Conservation (phyloP, 2,888 invertebrate genomes). For the Mermis nigrescens region DNA sequence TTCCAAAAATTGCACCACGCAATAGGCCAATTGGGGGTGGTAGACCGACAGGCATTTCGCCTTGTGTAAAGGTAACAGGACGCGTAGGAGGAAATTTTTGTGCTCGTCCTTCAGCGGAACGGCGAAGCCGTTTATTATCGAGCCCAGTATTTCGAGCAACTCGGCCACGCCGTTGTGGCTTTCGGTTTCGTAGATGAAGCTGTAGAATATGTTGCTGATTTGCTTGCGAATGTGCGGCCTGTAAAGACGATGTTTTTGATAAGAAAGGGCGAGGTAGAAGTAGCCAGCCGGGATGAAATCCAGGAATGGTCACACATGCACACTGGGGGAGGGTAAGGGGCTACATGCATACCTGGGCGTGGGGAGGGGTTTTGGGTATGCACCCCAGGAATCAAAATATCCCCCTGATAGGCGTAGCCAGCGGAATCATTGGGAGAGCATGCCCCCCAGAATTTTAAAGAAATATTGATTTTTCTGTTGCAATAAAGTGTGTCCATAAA, state of each 20-base stretch:
- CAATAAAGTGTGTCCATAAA: too few species aligned
- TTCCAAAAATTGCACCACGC: conserved; percentile 94
- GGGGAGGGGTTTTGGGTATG: too few species aligned
- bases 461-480: too few species aligned
- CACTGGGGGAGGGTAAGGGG: too few species aligned
- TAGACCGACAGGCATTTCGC: conserved; percentile 84
- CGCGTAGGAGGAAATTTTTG: conserved; percentile 83
- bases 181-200: conserved; percentile 97
- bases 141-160: conserved; percentile 83
- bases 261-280: not conserved
- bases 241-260: conserved; percentile 3
- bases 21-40: conserved; percentile 92
- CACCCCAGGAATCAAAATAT: too few species aligned
- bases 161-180: conserved; percentile 94
- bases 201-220: conserved; percentile 89
- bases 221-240: conserved; percentile 92
- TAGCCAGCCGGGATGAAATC: too few species aligned
- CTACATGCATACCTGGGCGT: too few species aligned
- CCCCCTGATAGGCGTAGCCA: too few species aligned
- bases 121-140: conserved; percentile 96
- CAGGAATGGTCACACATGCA: too few species aligned
- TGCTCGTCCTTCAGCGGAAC: conserved; percentile 93
- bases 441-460: too few species aligned
- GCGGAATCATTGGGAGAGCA: too few species aligned
- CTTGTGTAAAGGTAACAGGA: conserved; percentile 83